phyloP scores from a whole-genome alignment of 2,888 invertebrate species.

The Ormia ochracea region DNA sequence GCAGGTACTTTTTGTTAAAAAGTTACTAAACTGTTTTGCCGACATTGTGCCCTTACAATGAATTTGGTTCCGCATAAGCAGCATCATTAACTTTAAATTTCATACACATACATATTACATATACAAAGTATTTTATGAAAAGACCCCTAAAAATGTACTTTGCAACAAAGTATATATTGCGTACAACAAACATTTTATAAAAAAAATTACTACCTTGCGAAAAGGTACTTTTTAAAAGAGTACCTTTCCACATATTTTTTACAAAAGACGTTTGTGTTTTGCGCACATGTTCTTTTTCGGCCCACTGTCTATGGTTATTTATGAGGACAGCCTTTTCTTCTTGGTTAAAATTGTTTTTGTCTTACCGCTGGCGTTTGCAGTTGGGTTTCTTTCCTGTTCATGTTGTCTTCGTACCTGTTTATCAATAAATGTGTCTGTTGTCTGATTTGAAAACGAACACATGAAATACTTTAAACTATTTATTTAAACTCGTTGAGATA shows the following conservation, averaged over 20 bases:
- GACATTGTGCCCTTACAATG: too few species aligned
- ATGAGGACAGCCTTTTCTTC: background rate
- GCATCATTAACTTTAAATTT: too few species aligned
- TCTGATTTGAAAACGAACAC: slow-evolving; percentile 39
- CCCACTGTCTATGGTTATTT: background rate
- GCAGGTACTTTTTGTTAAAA: background rate
- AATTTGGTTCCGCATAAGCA: too few species aligned
- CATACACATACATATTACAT: too few species aligned
- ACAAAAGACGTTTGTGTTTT: too few species aligned
- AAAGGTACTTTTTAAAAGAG: background rate
- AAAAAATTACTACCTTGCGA: background rate
- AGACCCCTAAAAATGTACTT: background rate
- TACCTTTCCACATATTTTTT: background rate
- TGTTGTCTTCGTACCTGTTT: slow-evolving; percentile 38
- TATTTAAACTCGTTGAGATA: slow-evolving; percentile 25
- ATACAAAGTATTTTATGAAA: too few species aligned
- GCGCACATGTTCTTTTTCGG: background rate
- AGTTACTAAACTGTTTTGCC: background rate
- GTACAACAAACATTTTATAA: background rate
- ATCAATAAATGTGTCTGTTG: slow-evolving; percentile 46
- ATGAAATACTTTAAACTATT: slow-evolving; percentile 28
- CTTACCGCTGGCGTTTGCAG: slow-evolving; percentile 14
- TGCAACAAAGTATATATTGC: too few species aligned
- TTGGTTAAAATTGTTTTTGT: background rate
- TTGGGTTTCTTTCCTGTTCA: slow-evolving; percentile 39